Evolutionary conservation across 2,113 vertebrate genomes (phyloP), one percentile per base, ranked within the genome.

Genomic region (Tetraodon nigroviridis): DNA sequence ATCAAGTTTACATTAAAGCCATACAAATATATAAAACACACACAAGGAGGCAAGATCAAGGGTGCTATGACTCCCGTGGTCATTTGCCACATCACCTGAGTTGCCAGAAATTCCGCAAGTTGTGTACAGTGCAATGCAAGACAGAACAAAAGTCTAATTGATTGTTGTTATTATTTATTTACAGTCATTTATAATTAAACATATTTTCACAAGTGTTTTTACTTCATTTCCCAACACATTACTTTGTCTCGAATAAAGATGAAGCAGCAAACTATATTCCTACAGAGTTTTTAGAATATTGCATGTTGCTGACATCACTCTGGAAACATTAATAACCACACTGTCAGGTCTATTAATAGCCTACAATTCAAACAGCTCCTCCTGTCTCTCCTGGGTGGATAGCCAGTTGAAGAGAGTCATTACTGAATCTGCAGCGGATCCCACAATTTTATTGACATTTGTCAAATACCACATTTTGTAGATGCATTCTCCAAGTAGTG

Each of bases 391-490:
- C 61, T 86, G 83, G 0, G 60, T 73, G 41, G 88, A 77, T 14
- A 92, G 73, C 71, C 72, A 89, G 6, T 74, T 14, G 1, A 84
- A 61, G 7, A 91, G 40, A 61, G 48, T 79, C 15, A 58, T 55
- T 19, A 79, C 24, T 0, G 19, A 55, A n/a, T 89, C 76, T 6
- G 58, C 40, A 32, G 83, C 32, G 55, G 78, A 87, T 27, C 61
- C 66, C 32, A 17, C 32, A 27, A 86, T 67, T 64, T 76, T 86
- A 16, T 55, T 78, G 50, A 75, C 4, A 10, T 81, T 81, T 18
- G 70, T 84, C 71, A 91, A 54, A 15, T 87, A 89, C 87, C 86
- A 91, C 3, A 87, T 19, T 72, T 90, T 90, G 76, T 86, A 90
- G 14, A 5, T 3, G 22, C 42, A 56, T n/a, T 90, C 89, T 14